phyloP scores from a whole-genome alignment of 2,113 vertebrate genomes.

The Periophthalmodon schlosseri region DNA sequence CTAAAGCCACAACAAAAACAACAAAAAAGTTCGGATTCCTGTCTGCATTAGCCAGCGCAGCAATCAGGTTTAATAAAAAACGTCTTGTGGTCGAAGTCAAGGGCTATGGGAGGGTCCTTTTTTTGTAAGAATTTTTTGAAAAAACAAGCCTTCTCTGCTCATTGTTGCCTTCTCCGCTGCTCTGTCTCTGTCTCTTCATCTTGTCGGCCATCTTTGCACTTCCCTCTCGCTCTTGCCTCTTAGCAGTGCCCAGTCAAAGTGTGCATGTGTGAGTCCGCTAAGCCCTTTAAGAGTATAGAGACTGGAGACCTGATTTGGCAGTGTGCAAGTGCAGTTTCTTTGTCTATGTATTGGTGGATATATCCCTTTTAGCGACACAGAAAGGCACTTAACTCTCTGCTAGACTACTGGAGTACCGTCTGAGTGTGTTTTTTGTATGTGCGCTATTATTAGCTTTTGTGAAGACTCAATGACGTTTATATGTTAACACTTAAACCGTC shows the following conservation, averaged over 20 bases:
- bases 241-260: constrained; percentile 47
- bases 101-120: constrained; percentile 74
- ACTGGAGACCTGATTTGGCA: constrained; percentile 42
- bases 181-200: constrained; percentile 51
- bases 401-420: constrained; percentile 41
- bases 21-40: constrained; percentile 40
- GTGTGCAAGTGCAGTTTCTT: constrained; percentile 47
- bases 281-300: constrained; percentile 73
- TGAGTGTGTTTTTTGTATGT: constrained; percentile 17
- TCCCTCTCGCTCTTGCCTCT: constrained; percentile 9
- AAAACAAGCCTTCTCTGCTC: constrained; percentile 70
- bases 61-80: constrained; percentile 47
- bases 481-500: constrained; percentile 26
- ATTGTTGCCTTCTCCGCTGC: constrained; percentile 75
- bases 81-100: constrained; percentile 64
- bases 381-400: constrained; percentile 58
- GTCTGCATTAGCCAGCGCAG: constrained; percentile 51
- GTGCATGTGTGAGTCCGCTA: constrained; percentile 54
- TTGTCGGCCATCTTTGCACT: constrained; percentile 29
- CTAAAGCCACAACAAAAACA: constrained; percentile 38
- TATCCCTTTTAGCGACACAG: constrained; percentile 47
- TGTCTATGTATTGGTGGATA: constrained; percentile 28
- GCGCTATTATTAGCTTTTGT: constrained; percentile 31
- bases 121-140: constrained; percentile 45
- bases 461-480: constrained; percentile 40